A percentile compares a stretch with the other conserved stretches of the same genome.
Conservation (phyloP, 2,888 invertebrate species). For the Psylliodes chrysocephalus region DNA sequence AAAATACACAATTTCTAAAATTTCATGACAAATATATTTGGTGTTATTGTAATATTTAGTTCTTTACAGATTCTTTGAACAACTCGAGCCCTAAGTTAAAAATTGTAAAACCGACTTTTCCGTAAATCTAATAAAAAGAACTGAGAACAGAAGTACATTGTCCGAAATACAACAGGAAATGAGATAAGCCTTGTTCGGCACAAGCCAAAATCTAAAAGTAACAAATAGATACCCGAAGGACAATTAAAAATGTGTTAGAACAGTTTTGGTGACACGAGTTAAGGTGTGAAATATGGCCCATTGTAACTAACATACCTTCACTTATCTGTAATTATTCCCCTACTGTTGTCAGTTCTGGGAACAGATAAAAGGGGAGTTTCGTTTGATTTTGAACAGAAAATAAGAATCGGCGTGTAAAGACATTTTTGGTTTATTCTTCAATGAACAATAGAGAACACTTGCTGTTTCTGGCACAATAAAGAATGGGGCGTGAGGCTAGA, state of each 20-base stretch:
- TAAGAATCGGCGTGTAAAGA: slow-evolving; percentile 15
- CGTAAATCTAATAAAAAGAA: slow-evolving; percentile 10
- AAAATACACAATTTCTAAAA: no score
- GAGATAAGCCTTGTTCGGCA: slow-evolving; percentile 44
- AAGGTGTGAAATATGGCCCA: slow-evolving; percentile 49
- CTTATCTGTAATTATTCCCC: slow-evolving; percentile 38
- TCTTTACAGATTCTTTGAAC: not conserved
- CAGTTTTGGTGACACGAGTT: slow-evolving; percentile 48
- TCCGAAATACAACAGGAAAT: slow-evolving; percentile 46
- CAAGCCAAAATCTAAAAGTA: slow-evolving; percentile 45
- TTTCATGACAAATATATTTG: no score
- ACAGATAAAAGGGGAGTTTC: slow-evolving; percentile 43
- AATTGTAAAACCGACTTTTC: not conserved
- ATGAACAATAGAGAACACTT: slow-evolving; percentile 36
- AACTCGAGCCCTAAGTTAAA: not conserved
- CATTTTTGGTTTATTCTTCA: slow-evolving; percentile 23
- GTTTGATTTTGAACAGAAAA: slow-evolving; percentile 29
- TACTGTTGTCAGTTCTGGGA: slow-evolving; percentile 38
- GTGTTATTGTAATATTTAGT: no score
- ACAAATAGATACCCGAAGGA: slow-evolving; percentile 33
- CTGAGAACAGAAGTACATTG: slow-evolving; percentile 21
- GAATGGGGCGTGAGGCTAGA: slow-evolving; percentile 24
- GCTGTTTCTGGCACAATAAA: slow-evolving; percentile 21
- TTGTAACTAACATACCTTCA: slow-evolving; percentile 46
- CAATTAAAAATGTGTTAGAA: slow-evolving; percentile 53